A percentile compares a stretch with the other conserved stretches of the same genome.
phyloP scores from a whole-genome alignment of 1,140 invertebrate genomes.

The Calephelis nemesis region DNA sequence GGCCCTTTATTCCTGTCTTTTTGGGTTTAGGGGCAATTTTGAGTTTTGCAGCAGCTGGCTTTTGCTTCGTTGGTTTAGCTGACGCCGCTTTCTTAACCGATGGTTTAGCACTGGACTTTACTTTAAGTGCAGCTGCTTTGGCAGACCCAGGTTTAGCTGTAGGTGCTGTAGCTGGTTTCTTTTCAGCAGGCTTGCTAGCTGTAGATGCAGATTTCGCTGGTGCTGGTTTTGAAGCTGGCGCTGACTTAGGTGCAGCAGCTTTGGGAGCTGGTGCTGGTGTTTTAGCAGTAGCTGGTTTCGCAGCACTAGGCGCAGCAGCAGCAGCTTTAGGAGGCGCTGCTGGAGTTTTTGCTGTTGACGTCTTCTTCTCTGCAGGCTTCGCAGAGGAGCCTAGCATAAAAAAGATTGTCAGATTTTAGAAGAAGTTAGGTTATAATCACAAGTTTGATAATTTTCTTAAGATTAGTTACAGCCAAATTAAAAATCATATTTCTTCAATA shows the following conservation, averaged over 20 bases:
- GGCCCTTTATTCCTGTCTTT: slow-evolving; percentile 80
- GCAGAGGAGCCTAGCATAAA: slow-evolving; percentile 49
- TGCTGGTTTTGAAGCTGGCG: slow-evolving; percentile 70
- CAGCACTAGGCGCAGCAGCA: slow-evolving; percentile 40
- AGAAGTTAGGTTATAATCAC: slow-evolving; percentile 18
- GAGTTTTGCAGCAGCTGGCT: slow-evolving; percentile 69
- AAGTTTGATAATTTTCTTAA: not conserved
- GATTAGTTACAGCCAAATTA: no score
- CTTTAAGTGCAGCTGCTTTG: slow-evolving; percentile 79
- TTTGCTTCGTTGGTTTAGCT: slow-evolving; percentile 74
- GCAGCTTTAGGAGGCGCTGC: slow-evolving; percentile 71
- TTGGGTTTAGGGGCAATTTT: slow-evolving; percentile 83
- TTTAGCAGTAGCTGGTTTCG: slow-evolving; percentile 64
- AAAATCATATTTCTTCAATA: not conserved
- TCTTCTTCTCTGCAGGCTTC: slow-evolving; percentile 83
- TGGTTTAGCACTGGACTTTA: slow-evolving; percentile 79
- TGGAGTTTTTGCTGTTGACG: slow-evolving; percentile 79
- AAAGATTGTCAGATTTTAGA: slow-evolving; percentile 20
- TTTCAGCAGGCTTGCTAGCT: slow-evolving; percentile 73
- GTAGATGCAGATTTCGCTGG: slow-evolving; percentile 78
- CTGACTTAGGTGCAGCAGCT: slow-evolving; percentile 55
- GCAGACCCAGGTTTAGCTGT: slow-evolving; percentile 75
- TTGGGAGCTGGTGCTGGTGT: slow-evolving; percentile 63
- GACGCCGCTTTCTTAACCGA: slow-evolving; percentile 73
- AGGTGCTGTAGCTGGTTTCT: slow-evolving; percentile 66